Base-by-base conservation (phyloP, 2,797 vertebrate species). In the Propithecus deckenii region DNA sequence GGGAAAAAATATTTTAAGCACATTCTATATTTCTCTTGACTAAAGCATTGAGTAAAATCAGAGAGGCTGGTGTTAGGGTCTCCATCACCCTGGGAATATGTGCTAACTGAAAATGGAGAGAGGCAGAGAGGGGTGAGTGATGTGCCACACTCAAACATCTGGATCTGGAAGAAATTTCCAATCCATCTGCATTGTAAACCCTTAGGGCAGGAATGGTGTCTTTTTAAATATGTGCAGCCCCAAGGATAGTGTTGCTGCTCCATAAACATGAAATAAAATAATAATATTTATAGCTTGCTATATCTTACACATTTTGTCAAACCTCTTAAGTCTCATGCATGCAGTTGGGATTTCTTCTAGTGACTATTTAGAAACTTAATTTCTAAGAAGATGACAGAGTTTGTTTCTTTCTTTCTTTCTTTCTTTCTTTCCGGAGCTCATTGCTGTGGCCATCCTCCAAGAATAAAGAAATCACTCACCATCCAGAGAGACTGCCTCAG, bases 181-280 rank as follows among this genome's bases (percentile, higher is more conserved):
- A 96, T 95, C 84, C 74, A 25, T 69, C 74, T 96, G 38, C 41
- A 52, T 3, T 89, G 38, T 93, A 97, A 97, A 83, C 55, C 46
- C 93, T 96, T 46, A 95, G 89, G 92, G 94, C 63, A 96, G 18
- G 38, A 96, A 85, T 79, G 67, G 84, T 93, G 61, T 65, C 20
- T 63, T 92, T 96, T 95, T 89, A 15, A 93, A 90, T 96, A 46
- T 88, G 28, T 78, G 55, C 35, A 95, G 75, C 67, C 41, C 89
- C 38, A 48, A 67, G 57, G 65, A 90, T 81, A 83, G 75, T 72
- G 1, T 32, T 86, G 59, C 63, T 90, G n/a, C 23, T 92, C 61
- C 25, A 92, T 75, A 89, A 65, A 74, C 84, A 94, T 94, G 50
- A 97, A 95, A 93, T 91, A 83, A 93, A 95, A 91, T 74, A 67